Conservation (phyloP, 2,888 invertebrate genomes). For the Lutraria lutraria region DNA sequence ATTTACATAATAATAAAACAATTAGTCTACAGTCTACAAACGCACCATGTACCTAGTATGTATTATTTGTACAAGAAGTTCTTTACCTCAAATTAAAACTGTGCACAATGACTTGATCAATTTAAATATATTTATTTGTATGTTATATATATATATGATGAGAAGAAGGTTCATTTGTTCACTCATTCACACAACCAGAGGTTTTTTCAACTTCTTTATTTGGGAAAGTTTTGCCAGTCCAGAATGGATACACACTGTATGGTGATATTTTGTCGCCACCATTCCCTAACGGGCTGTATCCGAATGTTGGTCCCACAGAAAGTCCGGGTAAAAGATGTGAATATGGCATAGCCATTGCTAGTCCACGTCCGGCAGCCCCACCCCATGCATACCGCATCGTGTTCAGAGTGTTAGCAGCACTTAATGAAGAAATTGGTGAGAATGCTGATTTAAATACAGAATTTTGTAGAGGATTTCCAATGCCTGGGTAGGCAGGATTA, state of each 20-base stretch:
- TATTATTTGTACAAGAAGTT: background rate
- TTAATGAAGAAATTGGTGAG: slow-evolving; percentile 82
- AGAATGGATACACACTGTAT: slow-evolving; percentile 81
- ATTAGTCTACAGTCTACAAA: slow-evolving; percentile 6
- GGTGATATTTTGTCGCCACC: slow-evolving; percentile 72
- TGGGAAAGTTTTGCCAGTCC: slow-evolving; percentile 76
- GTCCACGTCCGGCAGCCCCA: slow-evolving; percentile 72
- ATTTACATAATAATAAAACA: background rate
- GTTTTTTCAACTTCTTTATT: slow-evolving; percentile 73
- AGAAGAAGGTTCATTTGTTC: slow-evolving; percentile 6
- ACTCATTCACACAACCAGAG: slow-evolving; percentile 78
- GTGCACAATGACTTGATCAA: background rate
- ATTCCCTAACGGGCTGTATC: slow-evolving; percentile 71
- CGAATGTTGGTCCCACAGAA: slow-evolving; percentile 78
- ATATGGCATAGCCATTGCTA: slow-evolving; percentile 82
- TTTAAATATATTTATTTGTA: too few species aligned
- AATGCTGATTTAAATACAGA: slow-evolving; percentile 84
- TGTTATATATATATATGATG: too few species aligned
- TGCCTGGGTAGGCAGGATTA: slow-evolving; percentile 28
- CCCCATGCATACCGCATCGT: slow-evolving; percentile 82
- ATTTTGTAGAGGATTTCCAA: slow-evolving; percentile 61
- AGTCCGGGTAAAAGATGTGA: slow-evolving; percentile 81
- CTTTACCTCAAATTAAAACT: background rate
- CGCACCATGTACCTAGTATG: background rate
- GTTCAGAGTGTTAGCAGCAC: slow-evolving; percentile 78